Conservation (phyloP, 1,140 invertebrate genomes). For the Aphidius ervi region DNA sequence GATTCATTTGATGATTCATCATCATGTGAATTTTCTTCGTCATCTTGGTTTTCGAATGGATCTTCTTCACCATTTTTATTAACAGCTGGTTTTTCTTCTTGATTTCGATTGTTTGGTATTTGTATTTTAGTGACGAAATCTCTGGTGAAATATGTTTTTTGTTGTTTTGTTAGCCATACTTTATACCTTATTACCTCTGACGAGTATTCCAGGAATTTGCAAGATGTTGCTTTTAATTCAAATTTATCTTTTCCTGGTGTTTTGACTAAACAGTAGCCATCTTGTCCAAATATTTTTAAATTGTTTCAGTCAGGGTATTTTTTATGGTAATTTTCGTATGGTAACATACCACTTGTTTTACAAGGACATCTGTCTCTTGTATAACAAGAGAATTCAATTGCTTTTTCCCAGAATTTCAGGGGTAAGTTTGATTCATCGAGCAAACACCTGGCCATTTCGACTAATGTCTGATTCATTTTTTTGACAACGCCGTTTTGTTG, state of each 20-base stretch:
- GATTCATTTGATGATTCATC: neutral
- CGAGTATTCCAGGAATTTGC: neutral
- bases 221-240: neutral
- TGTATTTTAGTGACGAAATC: too few relatives aligned
- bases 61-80: too few relatives aligned
- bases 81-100: too few relatives aligned
- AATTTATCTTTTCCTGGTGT: neutral
- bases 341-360: slow-evolving; percentile 21
- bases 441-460: slow-evolving; percentile 33
- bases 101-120: too few relatives aligned
- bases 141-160: too few relatives aligned
- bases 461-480: slow-evolving; percentile 28
- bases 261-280: slow-evolving; percentile 10
- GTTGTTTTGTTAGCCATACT: neutral
- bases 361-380: slow-evolving; percentile 34
- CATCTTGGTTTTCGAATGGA: too few relatives aligned
- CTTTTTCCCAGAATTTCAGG: slow-evolving; percentile 39
- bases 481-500: slow-evolving; percentile 29
- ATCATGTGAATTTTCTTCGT: too few relatives aligned
- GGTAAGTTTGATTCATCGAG: slow-evolving; percentile 19
- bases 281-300: slow-evolving; percentile 25
- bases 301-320: slow-evolving; percentile 19
- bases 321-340: slow-evolving; percentile 23
- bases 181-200: neutral
- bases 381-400: slow-evolving; percentile 35